Conservation (phyloP, 2,113 vertebrate genomes). For the Salminus brasiliensis region DNA sequence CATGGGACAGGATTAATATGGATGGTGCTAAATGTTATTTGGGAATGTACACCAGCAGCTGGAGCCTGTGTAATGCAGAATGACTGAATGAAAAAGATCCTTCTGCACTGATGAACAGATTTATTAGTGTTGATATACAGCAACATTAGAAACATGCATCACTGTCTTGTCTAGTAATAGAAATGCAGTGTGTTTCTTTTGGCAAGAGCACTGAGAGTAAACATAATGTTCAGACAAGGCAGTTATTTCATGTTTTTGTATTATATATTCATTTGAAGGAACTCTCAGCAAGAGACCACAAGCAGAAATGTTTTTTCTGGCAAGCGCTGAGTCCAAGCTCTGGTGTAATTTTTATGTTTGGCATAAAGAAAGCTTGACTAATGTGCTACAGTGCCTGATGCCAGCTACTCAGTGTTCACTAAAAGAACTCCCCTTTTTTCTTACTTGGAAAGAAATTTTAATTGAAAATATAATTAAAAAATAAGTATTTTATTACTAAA, state of each 20-base stretch:
- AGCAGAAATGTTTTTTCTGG: background rate
- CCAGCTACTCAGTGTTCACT: background rate
- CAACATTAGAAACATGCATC: background rate
- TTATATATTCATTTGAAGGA: background rate
- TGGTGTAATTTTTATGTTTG: slow-evolving; percentile 22
- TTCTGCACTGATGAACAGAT: background rate
- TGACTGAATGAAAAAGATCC: background rate
- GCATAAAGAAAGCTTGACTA: background rate
- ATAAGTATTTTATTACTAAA: too few species aligned
- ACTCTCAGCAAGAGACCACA: background rate
- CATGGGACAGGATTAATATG: background rate
- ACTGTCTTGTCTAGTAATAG: background rate
- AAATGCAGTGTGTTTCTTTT: background rate
- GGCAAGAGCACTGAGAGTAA: background rate
- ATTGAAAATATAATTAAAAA: too few species aligned
- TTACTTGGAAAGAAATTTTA: too few species aligned
- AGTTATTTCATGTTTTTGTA: background rate
- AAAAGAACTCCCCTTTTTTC: too few species aligned
- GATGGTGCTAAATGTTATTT: background rate
- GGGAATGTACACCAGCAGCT: too few species aligned
- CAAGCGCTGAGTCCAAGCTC: background rate
- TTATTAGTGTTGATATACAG: background rate
- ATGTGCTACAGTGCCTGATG: slow-evolving; percentile 1
- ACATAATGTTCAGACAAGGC: background rate
- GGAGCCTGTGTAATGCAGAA: too few species aligned